A percentile compares a stretch with the other conserved stretches of the same genome.
Conservation (phyloP, 1,140 invertebrate genomes). For the Macrotrachela quadricornifera region DNA sequence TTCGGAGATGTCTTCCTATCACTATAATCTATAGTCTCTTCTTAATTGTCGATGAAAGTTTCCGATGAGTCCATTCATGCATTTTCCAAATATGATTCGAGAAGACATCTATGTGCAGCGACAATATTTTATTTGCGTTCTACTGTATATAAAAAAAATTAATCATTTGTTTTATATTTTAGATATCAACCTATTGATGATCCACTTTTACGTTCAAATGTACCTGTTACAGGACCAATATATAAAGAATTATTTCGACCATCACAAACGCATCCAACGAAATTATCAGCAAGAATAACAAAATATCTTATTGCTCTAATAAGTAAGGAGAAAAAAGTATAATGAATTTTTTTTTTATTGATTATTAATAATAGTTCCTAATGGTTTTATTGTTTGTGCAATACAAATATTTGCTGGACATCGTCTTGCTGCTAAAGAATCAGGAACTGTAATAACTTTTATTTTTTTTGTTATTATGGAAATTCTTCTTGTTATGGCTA, state of each 20-base stretch:
- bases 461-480: not conserved
- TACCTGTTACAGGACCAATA: not conserved
- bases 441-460: not conserved
- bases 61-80: no score
- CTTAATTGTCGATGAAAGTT: no score
- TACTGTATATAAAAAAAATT: not conserved
- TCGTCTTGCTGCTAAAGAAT: no score
- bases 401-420: not conserved
- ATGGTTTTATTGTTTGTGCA: constrained; percentile 7
- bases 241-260: not conserved
- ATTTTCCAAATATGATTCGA: no score
- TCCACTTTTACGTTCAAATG: not conserved
- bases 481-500: not conserved
- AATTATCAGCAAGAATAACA: not conserved
- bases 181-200: not conserved
- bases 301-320: not conserved
- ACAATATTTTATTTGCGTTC: no score
- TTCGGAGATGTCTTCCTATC: no score
- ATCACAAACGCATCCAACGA: not conserved
- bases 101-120: no score
- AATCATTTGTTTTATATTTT: not conserved
- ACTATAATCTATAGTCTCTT: no score
- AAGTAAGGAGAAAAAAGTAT: not conserved
- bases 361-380: not conserved
- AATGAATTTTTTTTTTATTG: not conserved